Evolutionary conservation across 2,888 invertebrate species (phyloP).

Genomic region (Linnaemya vulpina): DNA sequence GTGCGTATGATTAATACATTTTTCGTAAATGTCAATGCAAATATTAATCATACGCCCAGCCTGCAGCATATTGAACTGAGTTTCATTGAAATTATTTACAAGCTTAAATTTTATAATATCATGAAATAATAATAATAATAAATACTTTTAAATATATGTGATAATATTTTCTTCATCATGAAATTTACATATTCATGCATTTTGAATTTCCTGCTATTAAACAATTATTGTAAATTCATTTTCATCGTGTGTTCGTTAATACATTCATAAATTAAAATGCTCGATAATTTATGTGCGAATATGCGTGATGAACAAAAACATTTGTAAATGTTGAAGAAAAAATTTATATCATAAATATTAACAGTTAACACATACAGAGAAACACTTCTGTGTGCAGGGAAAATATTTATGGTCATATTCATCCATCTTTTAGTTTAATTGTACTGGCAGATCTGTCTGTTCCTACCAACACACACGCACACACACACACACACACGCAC

Average conservation of each 20-base stretch:
- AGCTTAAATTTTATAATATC: background rate
- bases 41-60: conserved; percentile 20
- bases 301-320: conserved; percentile 12
- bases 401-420: conserved; percentile 13
- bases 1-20: background rate
- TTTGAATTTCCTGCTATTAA: background rate
- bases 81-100: background rate
- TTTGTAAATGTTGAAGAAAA: background rate
- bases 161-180: background rate
- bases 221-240: conserved; percentile 27
- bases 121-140: background rate
- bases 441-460: background rate
- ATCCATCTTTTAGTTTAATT: background rate
- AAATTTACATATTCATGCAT: background rate
- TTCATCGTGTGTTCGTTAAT: conserved; percentile 48
- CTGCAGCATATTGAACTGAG: too few species aligned
- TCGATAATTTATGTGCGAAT: background rate
- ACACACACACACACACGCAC: too few species aligned
- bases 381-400: background rate
- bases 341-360: conserved; percentile 8
- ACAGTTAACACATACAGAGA: conserved; percentile 2
- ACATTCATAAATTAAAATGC: conserved; percentile 41
- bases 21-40: background rate
- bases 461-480: background rate
- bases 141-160: background rate